Conservation (phyloP, 2,888 invertebrate genomes). For the Pterostichus madidus region DNA sequence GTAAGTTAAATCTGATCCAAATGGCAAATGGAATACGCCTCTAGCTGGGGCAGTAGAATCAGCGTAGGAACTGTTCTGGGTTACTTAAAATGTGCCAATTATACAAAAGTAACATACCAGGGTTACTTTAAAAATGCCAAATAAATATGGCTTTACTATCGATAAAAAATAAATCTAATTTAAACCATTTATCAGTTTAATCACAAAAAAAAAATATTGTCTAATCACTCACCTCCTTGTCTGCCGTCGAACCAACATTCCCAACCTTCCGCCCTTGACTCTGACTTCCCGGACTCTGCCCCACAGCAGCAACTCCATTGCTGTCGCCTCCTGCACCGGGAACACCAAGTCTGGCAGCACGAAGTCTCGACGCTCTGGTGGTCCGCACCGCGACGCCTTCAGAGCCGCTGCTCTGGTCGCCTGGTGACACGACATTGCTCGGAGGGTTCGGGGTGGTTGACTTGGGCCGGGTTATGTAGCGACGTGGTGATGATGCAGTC, state of each 20-base stretch:
- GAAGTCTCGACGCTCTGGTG: constrained; percentile 85
- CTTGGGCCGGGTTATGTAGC: constrained; percentile 71
- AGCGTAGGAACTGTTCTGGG: too few species aligned
- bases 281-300: not conserved
- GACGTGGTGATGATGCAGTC: constrained; percentile 50
- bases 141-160: too few species aligned
- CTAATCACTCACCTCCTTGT: constrained; percentile 24
- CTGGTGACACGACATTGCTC: constrained; percentile 73
- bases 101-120: too few species aligned
- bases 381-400: constrained; percentile 81
- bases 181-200: too few species aligned
- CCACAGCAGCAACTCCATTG: not conserved
- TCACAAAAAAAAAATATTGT: not conserved
- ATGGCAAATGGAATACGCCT: too few species aligned
- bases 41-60: too few species aligned
- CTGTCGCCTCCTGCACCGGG: constrained; percentile 66
- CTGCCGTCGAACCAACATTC: not conserved
- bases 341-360: constrained; percentile 81
- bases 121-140: too few species aligned
- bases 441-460: constrained; percentile 73
- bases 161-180: too few species aligned
- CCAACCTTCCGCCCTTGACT: not conserved
- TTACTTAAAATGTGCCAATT: too few species aligned
- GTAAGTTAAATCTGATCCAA: too few species aligned
- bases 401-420: constrained; percentile 71